Evolutionary conservation across 2,113 vertebrate species (phyloP), one percentile per base, ranked within the genome.

Genomic region (Bostrychus sinensis): DNA sequence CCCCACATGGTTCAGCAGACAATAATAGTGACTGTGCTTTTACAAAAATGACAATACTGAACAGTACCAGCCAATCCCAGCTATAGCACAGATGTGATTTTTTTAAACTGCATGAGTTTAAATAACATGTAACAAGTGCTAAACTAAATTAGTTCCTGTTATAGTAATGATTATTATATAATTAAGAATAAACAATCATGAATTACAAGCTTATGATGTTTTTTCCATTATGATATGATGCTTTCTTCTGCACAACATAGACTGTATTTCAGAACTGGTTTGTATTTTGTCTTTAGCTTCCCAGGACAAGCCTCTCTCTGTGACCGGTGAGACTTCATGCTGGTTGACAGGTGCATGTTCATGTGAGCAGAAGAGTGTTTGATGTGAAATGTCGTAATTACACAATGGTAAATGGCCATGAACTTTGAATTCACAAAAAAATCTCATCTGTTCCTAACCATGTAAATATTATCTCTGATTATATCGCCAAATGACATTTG

Each of bases 401-500:
- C 90, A 92, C 73, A 87, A 88, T 81, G 70, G 78, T 61, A 88
- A 88, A 89, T 62, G 86, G 80, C 81, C 78, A 54, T 91, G 89
- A 91, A 90, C 89, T 92, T 92, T 91, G 84, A 85, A 84, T 75
- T 78, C 59, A 70, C 71, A 75, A 81, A 76, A 70, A 82, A 78
- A 84, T 82, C 84, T 65, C 64, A 56, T 62, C 75, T 92, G 81
- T 82, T 79, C 80, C 68, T 78, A 42, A 30, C 46, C 80, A 76
- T 72, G 72, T 83, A 92, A 90, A 83, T 70, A 90, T n/a, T 65
- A 74, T 82, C 76, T 88, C 70, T 88, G 69, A 71, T 66, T 75
- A 82, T 82, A 86, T 85, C 81, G 74, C 60, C 87, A 64, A 70
- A 59, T 89, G 92, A 90, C 92, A 90, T 89, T 93, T 93, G 80